phyloP scores from a whole-genome alignment of 2,797 vertebrate species.

The Borostomias antarcticus region DNA sequence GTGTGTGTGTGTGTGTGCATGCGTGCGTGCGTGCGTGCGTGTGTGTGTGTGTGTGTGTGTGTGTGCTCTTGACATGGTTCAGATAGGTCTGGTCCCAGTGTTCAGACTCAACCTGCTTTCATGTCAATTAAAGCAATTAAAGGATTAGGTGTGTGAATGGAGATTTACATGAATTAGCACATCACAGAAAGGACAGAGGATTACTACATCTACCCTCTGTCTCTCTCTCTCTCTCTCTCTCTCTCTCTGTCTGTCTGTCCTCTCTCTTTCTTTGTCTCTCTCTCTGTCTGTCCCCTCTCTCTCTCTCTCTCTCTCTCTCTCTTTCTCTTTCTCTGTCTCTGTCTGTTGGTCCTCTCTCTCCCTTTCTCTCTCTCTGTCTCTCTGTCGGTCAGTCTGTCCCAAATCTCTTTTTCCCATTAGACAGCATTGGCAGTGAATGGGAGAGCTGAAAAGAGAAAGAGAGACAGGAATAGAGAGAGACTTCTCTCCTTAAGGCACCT shows the following conservation, averaged over 20 bases:
- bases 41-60: slow-evolving; percentile 7
- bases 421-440: no score
- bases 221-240: slow-evolving; percentile 31
- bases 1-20: slow-evolving; percentile 5
- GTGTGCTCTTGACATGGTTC: slow-evolving; percentile 49
- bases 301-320: slow-evolving; percentile 35
- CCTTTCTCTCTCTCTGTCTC: slow-evolving; percentile 28
- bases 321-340: background rate
- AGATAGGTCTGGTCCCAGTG: slow-evolving; percentile 42
- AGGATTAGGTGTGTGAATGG: slow-evolving; percentile 67
- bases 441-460: slow-evolving; percentile 24
- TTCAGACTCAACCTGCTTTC: slow-evolving; percentile 49
- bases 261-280: no score
- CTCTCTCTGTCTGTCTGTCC: slow-evolving; percentile 32
- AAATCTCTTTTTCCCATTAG: slow-evolving; percentile 49
- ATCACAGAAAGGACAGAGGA: slow-evolving; percentile 48
- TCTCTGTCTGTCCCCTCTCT: slow-evolving; percentile 34
- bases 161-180: slow-evolving; percentile 70
- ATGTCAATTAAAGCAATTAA: slow-evolving; percentile 75
- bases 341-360: no score
- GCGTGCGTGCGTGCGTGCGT: slow-evolving; percentile 8
- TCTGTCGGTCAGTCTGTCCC: slow-evolving; percentile 33
- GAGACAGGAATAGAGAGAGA: no score
- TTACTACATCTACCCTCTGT: slow-evolving; percentile 28
- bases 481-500: no score